Evolutionary conservation across 2,113 vertebrate species (phyloP).

Genomic region (Callopanchax toddi): DNA sequence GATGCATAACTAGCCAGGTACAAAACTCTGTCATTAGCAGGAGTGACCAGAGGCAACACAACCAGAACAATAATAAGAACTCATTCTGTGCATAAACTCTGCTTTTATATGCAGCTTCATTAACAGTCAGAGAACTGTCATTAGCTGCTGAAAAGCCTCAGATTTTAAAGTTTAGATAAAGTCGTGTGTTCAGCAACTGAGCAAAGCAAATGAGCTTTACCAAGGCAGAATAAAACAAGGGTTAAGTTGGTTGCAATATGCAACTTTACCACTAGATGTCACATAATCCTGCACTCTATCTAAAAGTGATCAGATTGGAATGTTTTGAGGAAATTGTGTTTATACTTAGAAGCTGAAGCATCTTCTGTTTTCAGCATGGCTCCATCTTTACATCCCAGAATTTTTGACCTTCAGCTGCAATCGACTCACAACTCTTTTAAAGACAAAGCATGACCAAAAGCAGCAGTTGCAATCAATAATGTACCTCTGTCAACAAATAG

Average conservation of each 20-base stretch:
- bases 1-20: too few relatives aligned
- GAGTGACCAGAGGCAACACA: too few relatives aligned
- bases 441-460: constrained; percentile 7
- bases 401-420: constrained; percentile 2
- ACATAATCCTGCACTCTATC: not conserved
- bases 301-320: not conserved
- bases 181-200: not conserved
- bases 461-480: constrained; percentile 5
- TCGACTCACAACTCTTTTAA: constrained; percentile 4
- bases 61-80: too few relatives aligned
- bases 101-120: too few relatives aligned
- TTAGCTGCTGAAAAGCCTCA: too few relatives aligned
- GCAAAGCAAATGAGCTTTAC: too few relatives aligned
- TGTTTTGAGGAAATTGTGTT: not conserved
- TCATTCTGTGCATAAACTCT: too few relatives aligned
- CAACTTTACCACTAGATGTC: constrained; percentile 8
- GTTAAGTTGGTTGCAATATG: not conserved
- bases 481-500: not conserved
- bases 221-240: not conserved
- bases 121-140: too few relatives aligned
- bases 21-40: too few relatives aligned
- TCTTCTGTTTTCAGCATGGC: not conserved
- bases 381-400: constrained; percentile 1
- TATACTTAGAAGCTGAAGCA: not conserved
- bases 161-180: too few relatives aligned